A percentile compares a stretch with the other conserved stretches of the same genome.
Conservation (phyloP, 2,113 vertebrate species). For the Atlantisia rogersi region DNA sequence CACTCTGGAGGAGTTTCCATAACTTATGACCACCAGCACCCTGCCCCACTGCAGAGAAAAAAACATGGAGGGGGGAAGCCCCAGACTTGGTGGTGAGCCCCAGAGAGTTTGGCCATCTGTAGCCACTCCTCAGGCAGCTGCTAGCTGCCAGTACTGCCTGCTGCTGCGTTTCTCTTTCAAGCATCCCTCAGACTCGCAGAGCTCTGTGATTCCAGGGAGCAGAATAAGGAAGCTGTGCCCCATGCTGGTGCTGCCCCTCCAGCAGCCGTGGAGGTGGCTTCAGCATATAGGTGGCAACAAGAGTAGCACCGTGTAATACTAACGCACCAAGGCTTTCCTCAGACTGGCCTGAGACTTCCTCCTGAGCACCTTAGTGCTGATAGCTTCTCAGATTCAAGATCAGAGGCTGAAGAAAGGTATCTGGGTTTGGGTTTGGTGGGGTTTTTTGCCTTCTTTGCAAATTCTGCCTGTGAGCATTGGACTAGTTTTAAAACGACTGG, state of each 20-base stretch:
- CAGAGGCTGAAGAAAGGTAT: background rate
- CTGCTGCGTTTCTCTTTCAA: background rate
- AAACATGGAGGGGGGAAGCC: rapidly evolving
- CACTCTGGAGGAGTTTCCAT: background rate
- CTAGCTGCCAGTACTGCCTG: background rate
- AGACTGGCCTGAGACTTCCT: background rate
- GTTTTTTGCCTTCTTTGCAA: background rate
- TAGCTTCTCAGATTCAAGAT: background rate
- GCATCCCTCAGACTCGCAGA: background rate
- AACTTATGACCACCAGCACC: rapidly evolving
- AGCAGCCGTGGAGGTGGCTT: background rate
- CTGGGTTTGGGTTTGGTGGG: no score
- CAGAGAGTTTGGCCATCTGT: background rate
- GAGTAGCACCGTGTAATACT: background rate
- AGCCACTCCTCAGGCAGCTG: background rate
- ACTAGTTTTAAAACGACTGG: background rate
- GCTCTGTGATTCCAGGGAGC: background rate
- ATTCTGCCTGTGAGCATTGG: background rate
- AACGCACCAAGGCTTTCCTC: background rate
- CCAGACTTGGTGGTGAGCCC: background rate
- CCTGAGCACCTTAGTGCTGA: background rate
- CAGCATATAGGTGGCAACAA: background rate
- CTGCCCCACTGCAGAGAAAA: background rate
- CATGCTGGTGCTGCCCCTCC: background rate
- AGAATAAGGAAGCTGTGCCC: background rate